Percentiles rank a stretch among this genome's conserved stretches.
phyloP scores from a whole-genome alignment of 2,113 vertebrate genomes.

The Arenaria interpres region DNA sequence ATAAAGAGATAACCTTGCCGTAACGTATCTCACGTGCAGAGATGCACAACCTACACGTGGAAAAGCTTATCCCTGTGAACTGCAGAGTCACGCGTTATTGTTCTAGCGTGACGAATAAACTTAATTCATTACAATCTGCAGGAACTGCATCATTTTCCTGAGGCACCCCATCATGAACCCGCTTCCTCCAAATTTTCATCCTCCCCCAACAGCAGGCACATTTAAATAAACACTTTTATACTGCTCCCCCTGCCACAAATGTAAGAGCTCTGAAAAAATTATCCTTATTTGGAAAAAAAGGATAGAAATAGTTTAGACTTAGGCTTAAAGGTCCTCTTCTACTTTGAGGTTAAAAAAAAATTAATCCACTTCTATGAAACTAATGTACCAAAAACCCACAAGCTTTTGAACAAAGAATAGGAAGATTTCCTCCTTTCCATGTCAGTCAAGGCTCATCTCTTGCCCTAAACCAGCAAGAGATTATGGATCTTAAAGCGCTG shows the following conservation, averaged over 20 bases:
- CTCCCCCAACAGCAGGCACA: background rate
- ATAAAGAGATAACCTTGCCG: background rate
- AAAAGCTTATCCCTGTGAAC: background rate
- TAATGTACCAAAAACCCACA: background rate
- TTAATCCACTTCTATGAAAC: background rate
- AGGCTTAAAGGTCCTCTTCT: background rate
- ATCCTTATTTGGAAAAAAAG: background rate
- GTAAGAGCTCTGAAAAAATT: background rate
- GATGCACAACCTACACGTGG: accelerated
- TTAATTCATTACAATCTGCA: background rate
- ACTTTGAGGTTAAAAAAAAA: background rate
- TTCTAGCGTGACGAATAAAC: background rate
- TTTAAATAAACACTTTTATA: background rate
- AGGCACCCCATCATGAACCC: background rate
- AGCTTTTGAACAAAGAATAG: background rate
- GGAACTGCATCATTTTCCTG: background rate
- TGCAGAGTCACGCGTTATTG: accelerated
- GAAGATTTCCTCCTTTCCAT: background rate
- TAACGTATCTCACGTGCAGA: accelerated
- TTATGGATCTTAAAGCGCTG: background rate
- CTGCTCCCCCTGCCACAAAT: background rate
- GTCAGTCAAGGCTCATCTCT: background rate
- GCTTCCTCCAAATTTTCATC: background rate
- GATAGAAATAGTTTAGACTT: background rate
- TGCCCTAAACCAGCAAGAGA: background rate